Evolutionary conservation across 2,113 vertebrate genomes (phyloP), one percentile per base, ranked within the genome.

Genomic region (Rhinichthys klamathensis): DNA sequence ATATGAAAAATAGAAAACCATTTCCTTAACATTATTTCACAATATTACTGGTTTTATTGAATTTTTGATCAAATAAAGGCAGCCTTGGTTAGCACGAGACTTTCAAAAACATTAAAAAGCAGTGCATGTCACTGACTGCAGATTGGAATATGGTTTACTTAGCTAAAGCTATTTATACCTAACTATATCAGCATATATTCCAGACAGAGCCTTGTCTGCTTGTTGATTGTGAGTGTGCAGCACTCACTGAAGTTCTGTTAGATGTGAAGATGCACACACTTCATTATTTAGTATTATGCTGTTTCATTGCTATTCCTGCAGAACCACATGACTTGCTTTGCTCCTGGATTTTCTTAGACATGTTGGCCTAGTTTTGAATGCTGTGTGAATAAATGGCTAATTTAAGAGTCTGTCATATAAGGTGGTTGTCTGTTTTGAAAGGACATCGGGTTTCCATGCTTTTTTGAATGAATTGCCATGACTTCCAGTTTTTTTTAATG

Each of bases 241-340:
- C 7, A 0, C 12, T 75, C 44, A 75, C 44, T 75, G 6, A 75
- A 18, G 46, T 49, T 51, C 25, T 75, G 15, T 21, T 75, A 69
- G 35, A 18, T 38, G 21, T 73, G 70, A 11, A 75, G n/a, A 46
- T 75, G n/a, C 70, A 74, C 23, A 74, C 70, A 15, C 73, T 76
- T 75, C 16, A 32, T 76, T 54, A 54, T 76, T 76, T 16, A 77
- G 9, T 51, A 4, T 51, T 27, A 75, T 0, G 25, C 16, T 1
- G 7, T 76, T 77, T 54, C 7, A 3, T 46, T 44, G 38, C 41
- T 44, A 73, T 46, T 46, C 23, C 38, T 46, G 70, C 41, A 73
- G 70, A 73, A 25, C 12, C 23, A 8, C 38, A 73, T 73, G 21
- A 72, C 11, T 44, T 15, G n/a, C 23, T 15, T 44, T 15, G n/a